Evolutionary conservation across 2,888 invertebrate species (phyloP).

Genomic region (Cephus pygmeus): DNA sequence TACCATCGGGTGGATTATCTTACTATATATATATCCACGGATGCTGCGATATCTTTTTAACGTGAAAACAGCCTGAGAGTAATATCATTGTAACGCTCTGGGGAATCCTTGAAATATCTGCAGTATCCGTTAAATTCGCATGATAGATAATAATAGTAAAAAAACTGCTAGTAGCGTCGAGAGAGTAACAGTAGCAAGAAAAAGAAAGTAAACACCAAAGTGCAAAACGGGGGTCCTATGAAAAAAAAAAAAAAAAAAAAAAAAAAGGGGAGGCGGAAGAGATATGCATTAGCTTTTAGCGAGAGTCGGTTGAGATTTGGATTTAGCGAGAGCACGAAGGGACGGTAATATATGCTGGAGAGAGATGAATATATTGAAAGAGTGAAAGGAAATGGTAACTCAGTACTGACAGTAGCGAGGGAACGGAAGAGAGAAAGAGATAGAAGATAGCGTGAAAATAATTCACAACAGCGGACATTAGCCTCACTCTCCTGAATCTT

Average conservation of each 20-base stretch:
- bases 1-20: neutral
- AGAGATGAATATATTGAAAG: constrained; percentile 4
- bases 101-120: neutral
- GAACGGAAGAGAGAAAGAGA: constrained; percentile 44
- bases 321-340: neutral
- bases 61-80: neutral
- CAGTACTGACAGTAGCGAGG: constrained; percentile 29
- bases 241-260: neutral
- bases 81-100: neutral
- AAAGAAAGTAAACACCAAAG: neutral
- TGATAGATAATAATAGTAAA: neutral
- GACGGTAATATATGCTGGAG: neutral
- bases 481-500: constrained; percentile 41
- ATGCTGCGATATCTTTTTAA: neutral
- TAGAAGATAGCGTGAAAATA: constrained; percentile 17
- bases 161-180: neutral
- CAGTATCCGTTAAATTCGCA: neutral
- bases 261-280: neutral
- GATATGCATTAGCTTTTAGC: constrained; percentile 2
- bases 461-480: constrained; percentile 30
- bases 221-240: neutral
- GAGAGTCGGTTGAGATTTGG: constrained; percentile 8
- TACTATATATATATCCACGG: neutral
- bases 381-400: neutral
- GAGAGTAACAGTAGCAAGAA: neutral